These are phyloP conservation scores for Sitophilus oryzae DNA, from an alignment of 1,140 invertebrate species.

Conservation along the genomic window DNA sequence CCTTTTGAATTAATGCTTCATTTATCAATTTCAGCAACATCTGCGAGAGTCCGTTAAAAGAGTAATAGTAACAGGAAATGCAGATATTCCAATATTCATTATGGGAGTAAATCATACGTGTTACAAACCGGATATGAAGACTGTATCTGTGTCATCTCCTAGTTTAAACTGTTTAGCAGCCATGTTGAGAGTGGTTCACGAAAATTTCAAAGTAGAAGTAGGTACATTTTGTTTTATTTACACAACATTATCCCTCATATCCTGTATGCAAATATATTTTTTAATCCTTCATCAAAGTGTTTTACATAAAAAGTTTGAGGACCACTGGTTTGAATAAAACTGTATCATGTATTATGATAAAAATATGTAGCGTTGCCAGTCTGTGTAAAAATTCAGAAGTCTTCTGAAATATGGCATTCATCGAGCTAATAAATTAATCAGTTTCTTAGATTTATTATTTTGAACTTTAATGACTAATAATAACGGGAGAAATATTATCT, in stretches of 20 bases:
- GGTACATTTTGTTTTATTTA: not conserved
- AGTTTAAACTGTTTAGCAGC: constrained; percentile 19
- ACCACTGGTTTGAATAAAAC: no score
- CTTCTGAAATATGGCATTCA: no score
- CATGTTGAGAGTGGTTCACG: constrained; percentile 20
- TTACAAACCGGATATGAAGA: constrained; percentile 17
- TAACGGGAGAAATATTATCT: no score
- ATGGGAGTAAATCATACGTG: constrained; percentile 23
- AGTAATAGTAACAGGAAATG: constrained; percentile 18
- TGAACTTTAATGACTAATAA: no score
- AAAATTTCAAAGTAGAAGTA: constrained; percentile 23
- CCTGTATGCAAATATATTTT: not conserved
- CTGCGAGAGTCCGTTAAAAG: constrained; percentile 16
- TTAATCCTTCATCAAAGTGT: not conserved
- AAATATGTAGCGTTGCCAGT: no score
- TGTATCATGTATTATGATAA: no score
- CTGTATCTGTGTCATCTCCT: constrained; percentile 12
- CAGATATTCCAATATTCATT: constrained; percentile 19
- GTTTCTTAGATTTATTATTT: no score
- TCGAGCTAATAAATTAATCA: no score
- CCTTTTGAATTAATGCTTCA: no score
- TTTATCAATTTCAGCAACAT: constrained; percentile 16
- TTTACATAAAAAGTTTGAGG: no score
- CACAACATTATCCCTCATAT: not conserved
- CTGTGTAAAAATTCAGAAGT: no score